These are phyloP conservation scores for fruit fly (Drosophila melanogaster) DNA, from an alignment of 1,140 invertebrate species.

Conservation along the genomic window DNA sequence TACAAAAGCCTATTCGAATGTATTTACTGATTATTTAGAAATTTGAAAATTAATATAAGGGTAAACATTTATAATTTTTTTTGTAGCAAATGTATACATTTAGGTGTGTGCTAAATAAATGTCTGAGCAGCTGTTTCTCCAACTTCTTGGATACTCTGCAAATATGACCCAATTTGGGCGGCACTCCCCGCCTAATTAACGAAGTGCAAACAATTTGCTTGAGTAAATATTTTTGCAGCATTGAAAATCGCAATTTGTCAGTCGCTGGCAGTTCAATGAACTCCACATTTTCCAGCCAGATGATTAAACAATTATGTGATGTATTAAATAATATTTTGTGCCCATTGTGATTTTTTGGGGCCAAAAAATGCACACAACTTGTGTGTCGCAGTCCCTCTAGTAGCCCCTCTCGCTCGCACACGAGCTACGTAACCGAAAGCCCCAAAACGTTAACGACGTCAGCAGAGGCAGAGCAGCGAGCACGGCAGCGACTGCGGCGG, in stretches of 20 bases:
- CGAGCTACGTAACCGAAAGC: conserved; percentile 71
- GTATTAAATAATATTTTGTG: conserved; percentile 73
- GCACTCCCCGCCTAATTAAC: conserved; percentile 53
- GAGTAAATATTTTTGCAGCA: conserved; percentile 40
- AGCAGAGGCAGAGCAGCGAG: conserved; percentile 24
- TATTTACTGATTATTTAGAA: too few relatives aligned
- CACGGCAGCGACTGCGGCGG: conserved; percentile 58
- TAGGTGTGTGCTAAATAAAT: not conserved
- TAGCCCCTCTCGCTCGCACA: conserved; percentile 36
- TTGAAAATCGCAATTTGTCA: not conserved
- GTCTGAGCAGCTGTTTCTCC: not conserved
- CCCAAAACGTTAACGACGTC: conserved; percentile 56
- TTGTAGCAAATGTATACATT: too few relatives aligned
- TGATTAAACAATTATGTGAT: conserved; percentile 48
- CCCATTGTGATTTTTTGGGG: conserved; percentile 62
- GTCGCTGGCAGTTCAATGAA: conserved; percentile 15
- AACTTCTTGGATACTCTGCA: conserved; percentile 1
- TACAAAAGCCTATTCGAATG: too few relatives aligned
- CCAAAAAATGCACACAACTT: conserved; percentile 47
- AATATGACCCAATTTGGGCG: conserved; percentile 23
- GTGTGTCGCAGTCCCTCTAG: not conserved
- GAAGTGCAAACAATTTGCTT: conserved; percentile 32
- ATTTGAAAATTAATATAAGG: too few relatives aligned
- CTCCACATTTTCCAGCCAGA: conserved; percentile 13
- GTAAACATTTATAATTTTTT: too few relatives aligned